Conservation (phyloP, 2,113 vertebrate species). For the Notiomystis cincta region DNA sequence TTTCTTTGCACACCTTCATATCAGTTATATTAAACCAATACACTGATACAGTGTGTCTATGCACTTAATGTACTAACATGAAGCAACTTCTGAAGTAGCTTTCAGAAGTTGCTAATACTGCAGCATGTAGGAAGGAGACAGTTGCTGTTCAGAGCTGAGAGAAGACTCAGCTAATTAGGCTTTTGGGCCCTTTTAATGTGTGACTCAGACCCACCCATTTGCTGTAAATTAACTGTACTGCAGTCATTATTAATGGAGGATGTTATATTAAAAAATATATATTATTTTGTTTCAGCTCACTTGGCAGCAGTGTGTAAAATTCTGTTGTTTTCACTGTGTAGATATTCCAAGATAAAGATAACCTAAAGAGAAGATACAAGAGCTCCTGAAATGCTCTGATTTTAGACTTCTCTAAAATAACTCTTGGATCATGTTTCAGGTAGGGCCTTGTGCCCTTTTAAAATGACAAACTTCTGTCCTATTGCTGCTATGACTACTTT, state of each 20-base stretch:
- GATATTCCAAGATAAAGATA: neutral
- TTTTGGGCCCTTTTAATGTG: neutral
- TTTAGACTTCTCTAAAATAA: neutral
- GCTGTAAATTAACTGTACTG: neutral
- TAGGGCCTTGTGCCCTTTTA: neutral
- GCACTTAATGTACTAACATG: neutral
- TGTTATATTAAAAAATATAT: neutral
- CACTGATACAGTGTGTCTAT: neutral
- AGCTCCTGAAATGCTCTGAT: neutral
- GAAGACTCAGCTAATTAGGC: neutral
- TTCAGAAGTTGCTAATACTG: neutral
- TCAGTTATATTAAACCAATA: neutral
- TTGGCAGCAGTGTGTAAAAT: neutral
- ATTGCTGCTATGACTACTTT: neutral
- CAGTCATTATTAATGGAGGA: neutral
- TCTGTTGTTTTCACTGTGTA: neutral
- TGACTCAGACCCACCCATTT: neutral
- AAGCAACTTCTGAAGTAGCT: neutral
- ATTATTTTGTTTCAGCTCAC: neutral
- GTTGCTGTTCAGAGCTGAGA: neutral
- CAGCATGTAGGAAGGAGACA: neutral
- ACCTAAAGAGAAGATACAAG: neutral
- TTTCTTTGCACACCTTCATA: neutral
- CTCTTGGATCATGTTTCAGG: neutral
- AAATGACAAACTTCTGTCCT: neutral